A percentile compares a stretch with the other conserved stretches of the same genome.
phyloP scores from a whole-genome alignment of 1,140 invertebrate genomes.

The Platorchestia sp. region DNA sequence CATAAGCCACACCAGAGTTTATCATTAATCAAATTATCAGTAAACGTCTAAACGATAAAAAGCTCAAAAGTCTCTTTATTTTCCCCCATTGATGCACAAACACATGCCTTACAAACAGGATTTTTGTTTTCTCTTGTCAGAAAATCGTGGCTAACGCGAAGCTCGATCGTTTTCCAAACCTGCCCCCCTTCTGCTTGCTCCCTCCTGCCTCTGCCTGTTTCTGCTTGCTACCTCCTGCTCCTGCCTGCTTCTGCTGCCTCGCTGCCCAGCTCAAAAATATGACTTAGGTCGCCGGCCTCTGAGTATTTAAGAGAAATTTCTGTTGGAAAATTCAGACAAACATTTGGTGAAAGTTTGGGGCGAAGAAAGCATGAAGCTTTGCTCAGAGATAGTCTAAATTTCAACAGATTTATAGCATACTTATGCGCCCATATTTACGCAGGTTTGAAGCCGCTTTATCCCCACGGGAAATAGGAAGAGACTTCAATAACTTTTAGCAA shows the following conservation, averaged over 20 bases:
- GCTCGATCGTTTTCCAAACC: not conserved
- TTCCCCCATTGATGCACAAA: not conserved
- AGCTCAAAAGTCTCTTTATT: not conserved
- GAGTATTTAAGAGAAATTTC: constrained; percentile 30
- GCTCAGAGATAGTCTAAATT: not conserved
- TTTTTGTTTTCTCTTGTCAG: not conserved
- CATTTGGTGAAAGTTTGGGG: constrained; percentile 17
- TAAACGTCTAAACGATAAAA: not conserved
- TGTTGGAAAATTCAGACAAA: constrained; percentile 30
- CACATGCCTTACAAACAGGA: not conserved
- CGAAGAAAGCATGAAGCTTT: constrained; percentile 30
- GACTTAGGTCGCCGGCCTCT: constrained; percentile 41
- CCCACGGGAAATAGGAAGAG: not conserved
- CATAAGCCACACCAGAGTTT: no score
- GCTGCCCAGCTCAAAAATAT: constrained; percentile 37
- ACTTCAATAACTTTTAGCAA: not conserved
- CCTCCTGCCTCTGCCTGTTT: not conserved
- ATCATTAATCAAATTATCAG: no score
- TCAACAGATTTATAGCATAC: not conserved
- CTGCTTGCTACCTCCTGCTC: not conserved
- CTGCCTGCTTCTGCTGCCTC: not conserved
- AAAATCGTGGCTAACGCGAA: not conserved
- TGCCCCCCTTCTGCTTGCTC: not conserved
- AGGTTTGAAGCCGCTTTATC: not conserved
- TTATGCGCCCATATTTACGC: not conserved